phyloP scores from a whole-genome alignment of 2,113 vertebrate species.

The Pluvialis apricaria region DNA sequence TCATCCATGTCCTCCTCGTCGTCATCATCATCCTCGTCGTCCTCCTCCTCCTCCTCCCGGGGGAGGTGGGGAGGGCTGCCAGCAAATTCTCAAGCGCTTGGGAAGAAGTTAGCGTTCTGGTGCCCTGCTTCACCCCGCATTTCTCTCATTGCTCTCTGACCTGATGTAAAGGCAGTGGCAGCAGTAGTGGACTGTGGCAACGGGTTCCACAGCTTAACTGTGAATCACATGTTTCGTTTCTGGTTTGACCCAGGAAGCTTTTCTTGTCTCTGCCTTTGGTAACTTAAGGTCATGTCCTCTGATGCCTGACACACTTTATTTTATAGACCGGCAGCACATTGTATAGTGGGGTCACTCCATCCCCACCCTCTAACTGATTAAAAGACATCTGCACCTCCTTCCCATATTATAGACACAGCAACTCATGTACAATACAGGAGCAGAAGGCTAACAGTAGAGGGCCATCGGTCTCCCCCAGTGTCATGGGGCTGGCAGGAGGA shows the following conservation, averaged over 20 bases:
- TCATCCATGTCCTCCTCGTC: too few species aligned
- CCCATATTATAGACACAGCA: not conserved
- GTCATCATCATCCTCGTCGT: too few species aligned
- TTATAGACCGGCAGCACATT: accelerated
- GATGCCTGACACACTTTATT: not conserved
- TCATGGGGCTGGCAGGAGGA: not conserved
- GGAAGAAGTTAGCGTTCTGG: not conserved
- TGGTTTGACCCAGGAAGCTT: not conserved
- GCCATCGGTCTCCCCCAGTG: not conserved
- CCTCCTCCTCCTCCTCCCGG: too few species aligned
- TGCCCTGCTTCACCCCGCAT: not conserved
- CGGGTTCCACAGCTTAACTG: not conserved
- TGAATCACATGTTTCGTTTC: not conserved
- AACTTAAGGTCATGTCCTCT: not conserved
- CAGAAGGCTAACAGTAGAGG: not conserved
- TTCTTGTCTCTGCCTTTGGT: not conserved
- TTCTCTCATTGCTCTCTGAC: not conserved
- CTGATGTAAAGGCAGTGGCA: not conserved
- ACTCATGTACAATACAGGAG: not conserved
- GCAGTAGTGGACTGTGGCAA: not conserved
- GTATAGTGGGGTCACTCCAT: not conserved
- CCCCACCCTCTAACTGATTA: not conserved
- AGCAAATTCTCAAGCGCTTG: not conserved
- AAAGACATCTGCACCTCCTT: not conserved
- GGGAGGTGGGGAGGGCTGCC: not conserved